Percentiles rank a stretch among this genome's conserved stretches.
These are phyloP conservation scores for Drosophila greeni DNA, from an alignment of 2,888 invertebrate genomes.

Conservation along the genomic window DNA sequence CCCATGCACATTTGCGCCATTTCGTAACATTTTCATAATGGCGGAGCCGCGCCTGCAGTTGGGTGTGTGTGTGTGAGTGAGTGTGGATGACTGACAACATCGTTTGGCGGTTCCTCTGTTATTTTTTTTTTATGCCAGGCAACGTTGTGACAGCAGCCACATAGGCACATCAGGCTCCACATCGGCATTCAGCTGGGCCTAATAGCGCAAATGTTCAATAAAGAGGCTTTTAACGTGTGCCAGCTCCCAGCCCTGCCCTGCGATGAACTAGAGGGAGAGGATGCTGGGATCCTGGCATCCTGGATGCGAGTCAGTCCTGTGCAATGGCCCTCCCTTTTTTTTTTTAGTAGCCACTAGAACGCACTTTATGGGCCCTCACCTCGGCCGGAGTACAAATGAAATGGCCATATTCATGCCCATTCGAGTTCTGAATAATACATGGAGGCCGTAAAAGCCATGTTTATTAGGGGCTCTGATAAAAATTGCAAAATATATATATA, in stretches of 20 bases:
- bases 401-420: conserved; percentile 39
- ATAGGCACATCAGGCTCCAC: neutral
- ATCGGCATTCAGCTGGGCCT: conserved; percentile 44
- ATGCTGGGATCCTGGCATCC: conserved; percentile 46
- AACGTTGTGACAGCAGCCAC: conserved; percentile 44
- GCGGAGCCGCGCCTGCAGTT: conserved; percentile 33
- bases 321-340: conserved; percentile 34
- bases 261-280: conserved; percentile 36
- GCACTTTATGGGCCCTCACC: conserved; percentile 55
- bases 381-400: conserved; percentile 28
- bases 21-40: conserved; percentile 74
- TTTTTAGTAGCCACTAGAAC: conserved; percentile 58
- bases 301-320: conserved; percentile 34
- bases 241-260: conserved; percentile 8
- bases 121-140: conserved; percentile 56
- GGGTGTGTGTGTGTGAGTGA: conserved; percentile 16
- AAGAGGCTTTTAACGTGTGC: conserved; percentile 69
- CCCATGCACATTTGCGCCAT: conserved; percentile 70
- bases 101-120: conserved; percentile 58
- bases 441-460: conserved; percentile 34
- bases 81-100: conserved; percentile 63
- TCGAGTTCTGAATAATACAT: conserved; percentile 41
- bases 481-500: conserved; percentile 26
- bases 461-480: conserved; percentile 28
- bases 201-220: conserved; percentile 74